These are phyloP conservation scores for Ctenoplectra terminalis DNA, from an alignment of 1,140 invertebrate genomes.

Conservation along the genomic window DNA sequence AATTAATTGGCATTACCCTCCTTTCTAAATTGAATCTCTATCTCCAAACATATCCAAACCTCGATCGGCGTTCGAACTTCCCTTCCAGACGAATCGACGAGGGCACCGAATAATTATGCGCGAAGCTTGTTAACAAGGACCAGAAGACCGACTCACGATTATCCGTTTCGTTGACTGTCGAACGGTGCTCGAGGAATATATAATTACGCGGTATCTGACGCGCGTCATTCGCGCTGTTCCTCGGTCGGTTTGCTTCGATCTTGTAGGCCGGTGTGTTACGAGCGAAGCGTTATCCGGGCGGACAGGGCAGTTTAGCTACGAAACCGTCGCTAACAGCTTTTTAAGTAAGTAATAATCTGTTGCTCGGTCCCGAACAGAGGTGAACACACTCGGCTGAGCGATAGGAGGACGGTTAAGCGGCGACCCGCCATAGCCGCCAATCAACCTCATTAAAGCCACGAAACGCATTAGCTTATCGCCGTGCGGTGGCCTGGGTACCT, in stretches of 20 bases:
- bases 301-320: slow-evolving; percentile 50
- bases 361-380: slow-evolving; percentile 64
- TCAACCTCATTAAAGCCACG: slow-evolving; percentile 78
- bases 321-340: slow-evolving; percentile 67
- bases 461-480: slow-evolving; percentile 79
- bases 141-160: background rate
- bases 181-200: slow-evolving; percentile 8
- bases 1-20: background rate
- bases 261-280: slow-evolving; percentile 12
- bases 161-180: background rate
- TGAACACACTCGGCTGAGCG: slow-evolving; percentile 64
- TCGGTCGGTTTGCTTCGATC: background rate
- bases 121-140: slow-evolving; percentile 18
- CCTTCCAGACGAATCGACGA: background rate
- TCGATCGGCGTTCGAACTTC: background rate
- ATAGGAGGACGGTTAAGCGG: slow-evolving; percentile 62
- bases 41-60: background rate
- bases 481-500: slow-evolving; percentile 61
- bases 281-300: slow-evolving; percentile 32
- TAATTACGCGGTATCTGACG: slow-evolving; percentile 37
- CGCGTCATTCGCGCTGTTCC: slow-evolving; percentile 13
- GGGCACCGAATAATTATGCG: slow-evolving; percentile 31
- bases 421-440: slow-evolving; percentile 65
- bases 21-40: background rate
- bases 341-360: slow-evolving; percentile 74